Evolutionary conservation across 2,113 vertebrate genomes (phyloP), one percentile per base, ranked within the genome.

Genomic region (Apaloderma vittatum): DNA sequence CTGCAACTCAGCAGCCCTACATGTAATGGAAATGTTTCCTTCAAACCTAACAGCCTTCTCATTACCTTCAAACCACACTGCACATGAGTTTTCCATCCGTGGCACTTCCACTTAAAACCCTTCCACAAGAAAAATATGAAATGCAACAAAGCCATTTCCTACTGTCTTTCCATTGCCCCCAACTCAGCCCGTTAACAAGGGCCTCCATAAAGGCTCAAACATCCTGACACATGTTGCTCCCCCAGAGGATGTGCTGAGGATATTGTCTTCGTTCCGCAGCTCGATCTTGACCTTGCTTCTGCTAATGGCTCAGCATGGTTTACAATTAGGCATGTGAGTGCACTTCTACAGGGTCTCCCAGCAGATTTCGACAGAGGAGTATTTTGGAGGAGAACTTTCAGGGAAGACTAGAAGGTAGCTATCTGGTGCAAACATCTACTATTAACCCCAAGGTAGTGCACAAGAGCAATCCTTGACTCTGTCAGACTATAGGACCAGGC

Each of bases 1-100:
- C 19, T 24, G 59, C 46, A 79, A 29, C 22, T 3, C 22, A 30
- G 9, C 37, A 27, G 26, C 13, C 20, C 23, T 29, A 9, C n/a
- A 12, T 10, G 5, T 10, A 12, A 23, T 32, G 11, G 34, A 7
- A 34, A 18, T 11, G 18, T 52, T 67, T 23, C 40, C n/a, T 36
- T 54, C 51, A 48, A 30, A 84, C 19, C 11, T 27, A 13, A 15
- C 20, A 49, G 23, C 8, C 12, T 37, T 73, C 40, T 46, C n/a
- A 48, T 46, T 14, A 55, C 27, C 3, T 7, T 85, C n/a, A 48
- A 65, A 34, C 12, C 22, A 27, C 46, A 17, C 14, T 17, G 6
- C 5, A 3, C 10, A 11, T 6, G 11, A 4, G 2, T 2, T 61
- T 51, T 49, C 46, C 46, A 15, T 6, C 22, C 6, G 0, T 1